phyloP scores from a whole-genome alignment of 2,797 vertebrate species.

The Sebastiscus tertius region DNA sequence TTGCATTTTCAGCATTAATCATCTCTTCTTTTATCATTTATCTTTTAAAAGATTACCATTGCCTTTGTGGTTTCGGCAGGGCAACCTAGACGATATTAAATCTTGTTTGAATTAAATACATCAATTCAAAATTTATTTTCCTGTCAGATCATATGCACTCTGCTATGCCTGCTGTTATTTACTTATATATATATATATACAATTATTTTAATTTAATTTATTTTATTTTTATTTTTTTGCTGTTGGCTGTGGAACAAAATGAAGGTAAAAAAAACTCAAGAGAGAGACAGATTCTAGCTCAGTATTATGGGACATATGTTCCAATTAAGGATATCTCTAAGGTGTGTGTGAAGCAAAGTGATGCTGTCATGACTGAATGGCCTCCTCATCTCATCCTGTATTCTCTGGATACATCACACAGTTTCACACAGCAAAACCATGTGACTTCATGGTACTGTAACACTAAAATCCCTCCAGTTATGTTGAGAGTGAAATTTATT shows the following conservation, averaged over 20 bases:
- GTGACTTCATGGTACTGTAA: background rate
- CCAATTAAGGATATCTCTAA: constrained; percentile 38
- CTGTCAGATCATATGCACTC: background rate
- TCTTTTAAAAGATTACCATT: background rate
- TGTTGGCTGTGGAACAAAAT: background rate
- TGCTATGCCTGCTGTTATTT: background rate
- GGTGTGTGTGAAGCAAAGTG: constrained; percentile 30
- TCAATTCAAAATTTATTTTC: background rate
- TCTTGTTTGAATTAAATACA: background rate
- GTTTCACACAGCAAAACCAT: background rate
- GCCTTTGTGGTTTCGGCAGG: background rate
- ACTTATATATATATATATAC: no score
- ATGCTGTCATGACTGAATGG: constrained; percentile 31
- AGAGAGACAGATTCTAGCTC: background rate
- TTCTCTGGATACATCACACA: constrained; percentile 37
- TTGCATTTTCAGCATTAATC: background rate
- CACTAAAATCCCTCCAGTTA: background rate
- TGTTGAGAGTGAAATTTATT: background rate
- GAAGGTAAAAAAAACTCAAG: background rate
- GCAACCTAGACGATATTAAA: background rate
- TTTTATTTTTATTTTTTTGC: background rate
- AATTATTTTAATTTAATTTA: no score
- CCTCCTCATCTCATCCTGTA: constrained; percentile 8
- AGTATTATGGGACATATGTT: constrained; percentile 26
- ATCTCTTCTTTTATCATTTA: background rate